Evolutionary conservation across 2,797 vertebrate genomes (phyloP).

Genomic region (Anolis apletophallus): DNA sequence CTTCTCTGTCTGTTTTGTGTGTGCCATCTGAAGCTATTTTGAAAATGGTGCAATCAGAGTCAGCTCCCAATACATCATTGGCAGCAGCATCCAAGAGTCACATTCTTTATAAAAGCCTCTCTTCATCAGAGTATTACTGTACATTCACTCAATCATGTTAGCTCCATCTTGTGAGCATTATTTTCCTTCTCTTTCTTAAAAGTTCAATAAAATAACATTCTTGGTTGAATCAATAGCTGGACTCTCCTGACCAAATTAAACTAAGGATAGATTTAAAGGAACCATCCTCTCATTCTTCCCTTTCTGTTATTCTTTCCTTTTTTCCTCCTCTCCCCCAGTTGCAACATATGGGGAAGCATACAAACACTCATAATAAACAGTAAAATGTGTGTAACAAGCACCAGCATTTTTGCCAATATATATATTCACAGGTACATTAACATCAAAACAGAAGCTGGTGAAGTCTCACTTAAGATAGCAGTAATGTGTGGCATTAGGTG

Average conservation of each 20-base stretch:
- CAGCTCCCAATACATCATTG: constrained; percentile 66
- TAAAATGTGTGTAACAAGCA: neutral
- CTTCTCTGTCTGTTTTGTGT: constrained; percentile 56
- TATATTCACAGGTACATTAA: neutral
- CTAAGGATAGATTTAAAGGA: neutral
- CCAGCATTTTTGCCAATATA: neutral
- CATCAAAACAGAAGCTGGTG: neutral
- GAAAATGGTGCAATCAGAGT: constrained; percentile 64
- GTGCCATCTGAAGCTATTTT: constrained; percentile 55
- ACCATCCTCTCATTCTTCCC: neutral
- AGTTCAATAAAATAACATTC: constrained; percentile 33
- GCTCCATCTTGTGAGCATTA: constrained; percentile 32
- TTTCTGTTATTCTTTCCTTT: neutral
- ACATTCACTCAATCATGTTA: constrained; percentile 56
- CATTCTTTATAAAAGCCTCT: constrained; percentile 72
- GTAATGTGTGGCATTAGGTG: neutral
- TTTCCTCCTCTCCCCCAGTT: neutral
- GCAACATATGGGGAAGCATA: neutral
- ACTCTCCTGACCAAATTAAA: neutral
- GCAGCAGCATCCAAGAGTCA: constrained; percentile 61
- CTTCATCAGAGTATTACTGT: constrained; percentile 69
- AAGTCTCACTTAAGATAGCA: neutral
- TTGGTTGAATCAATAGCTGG: constrained; percentile 27
- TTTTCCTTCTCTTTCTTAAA: neutral
- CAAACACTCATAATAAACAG: neutral